phyloP scores from a whole-genome alignment of 1,140 invertebrate species.

The Atopsyche davidsoni region DNA sequence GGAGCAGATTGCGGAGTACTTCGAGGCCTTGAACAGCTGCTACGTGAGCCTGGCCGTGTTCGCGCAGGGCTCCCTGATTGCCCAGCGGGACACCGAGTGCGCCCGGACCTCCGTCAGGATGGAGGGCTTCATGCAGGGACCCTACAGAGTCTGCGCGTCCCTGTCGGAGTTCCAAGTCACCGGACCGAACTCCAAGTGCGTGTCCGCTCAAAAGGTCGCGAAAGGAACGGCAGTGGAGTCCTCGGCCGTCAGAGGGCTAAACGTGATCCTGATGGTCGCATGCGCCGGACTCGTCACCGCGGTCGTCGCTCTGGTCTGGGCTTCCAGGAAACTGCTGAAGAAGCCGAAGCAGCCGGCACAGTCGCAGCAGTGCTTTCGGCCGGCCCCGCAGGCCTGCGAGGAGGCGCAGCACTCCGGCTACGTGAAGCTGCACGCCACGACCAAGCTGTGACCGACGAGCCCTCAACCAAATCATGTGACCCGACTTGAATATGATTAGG shows the following conservation, averaged over 20 bases:
- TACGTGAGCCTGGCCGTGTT: conserved; percentile 43
- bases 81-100: conserved; percentile 46
- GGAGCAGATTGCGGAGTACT: conserved; percentile 33
- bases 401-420: conserved; percentile 50
- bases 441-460: conserved; percentile 47
- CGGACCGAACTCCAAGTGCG: conserved; percentile 45
- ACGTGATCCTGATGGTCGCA: conserved; percentile 47
- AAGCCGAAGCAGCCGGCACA: conserved; percentile 44
- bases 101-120: conserved; percentile 41
- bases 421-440: conserved; percentile 57
- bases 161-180: conserved; percentile 41
- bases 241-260: conserved; percentile 44
- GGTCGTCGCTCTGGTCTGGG: conserved; percentile 49
- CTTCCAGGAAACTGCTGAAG: conserved; percentile 49
- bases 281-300: conserved; percentile 49
- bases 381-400: conserved; percentile 44
- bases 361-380: conserved; percentile 51
- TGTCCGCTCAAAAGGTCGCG: conserved; percentile 47
- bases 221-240: conserved; percentile 36
- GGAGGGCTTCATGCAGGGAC: conserved; percentile 45
- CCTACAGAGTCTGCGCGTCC: conserved; percentile 46
- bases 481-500: background rate
- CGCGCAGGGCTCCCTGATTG: conserved; percentile 42
- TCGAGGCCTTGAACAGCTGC: conserved; percentile 37
- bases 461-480: too few species aligned